These are phyloP conservation scores for Pangasius macronema DNA, from an alignment of 2,797 vertebrate species.

Conservation along the genomic window DNA sequence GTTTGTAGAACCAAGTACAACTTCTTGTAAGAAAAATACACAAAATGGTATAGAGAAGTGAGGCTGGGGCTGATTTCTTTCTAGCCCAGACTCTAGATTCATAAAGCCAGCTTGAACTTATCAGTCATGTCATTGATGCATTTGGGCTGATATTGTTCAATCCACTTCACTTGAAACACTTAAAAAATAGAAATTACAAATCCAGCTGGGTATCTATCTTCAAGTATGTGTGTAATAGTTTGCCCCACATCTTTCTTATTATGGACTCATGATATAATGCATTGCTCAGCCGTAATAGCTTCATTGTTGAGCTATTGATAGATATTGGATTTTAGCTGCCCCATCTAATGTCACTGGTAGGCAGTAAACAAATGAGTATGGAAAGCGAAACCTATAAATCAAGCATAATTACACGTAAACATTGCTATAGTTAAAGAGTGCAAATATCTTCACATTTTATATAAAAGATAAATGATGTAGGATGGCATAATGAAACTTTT, in stretches of 20 bases:
- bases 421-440: background rate
- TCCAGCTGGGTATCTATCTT: background rate
- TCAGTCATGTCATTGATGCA: background rate
- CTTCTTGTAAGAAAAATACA: background rate
- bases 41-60: background rate
- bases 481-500: conserved; percentile 14
- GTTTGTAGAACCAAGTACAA: background rate
- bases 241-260: background rate
- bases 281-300: conserved; percentile 1
- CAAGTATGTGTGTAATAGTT: background rate
- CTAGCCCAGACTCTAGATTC: background rate
- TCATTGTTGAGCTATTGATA: conserved; percentile 6
- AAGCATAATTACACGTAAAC: conserved; percentile 13
- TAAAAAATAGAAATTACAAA: background rate
- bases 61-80: background rate
- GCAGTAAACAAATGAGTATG: background rate
- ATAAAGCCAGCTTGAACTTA: background rate
- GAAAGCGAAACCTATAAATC: background rate
- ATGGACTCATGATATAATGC: background rate
- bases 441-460: conserved; percentile 14
- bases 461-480: conserved; percentile 27
- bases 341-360: background rate
- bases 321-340: background rate
- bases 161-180: background rate
- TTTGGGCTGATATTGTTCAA: background rate